Percentiles rank a stretch among this genome's conserved stretches.
These are phyloP conservation scores for Pterostichus madidus DNA, from an alignment of 2,888 invertebrate genomes.

Conservation along the genomic window DNA sequence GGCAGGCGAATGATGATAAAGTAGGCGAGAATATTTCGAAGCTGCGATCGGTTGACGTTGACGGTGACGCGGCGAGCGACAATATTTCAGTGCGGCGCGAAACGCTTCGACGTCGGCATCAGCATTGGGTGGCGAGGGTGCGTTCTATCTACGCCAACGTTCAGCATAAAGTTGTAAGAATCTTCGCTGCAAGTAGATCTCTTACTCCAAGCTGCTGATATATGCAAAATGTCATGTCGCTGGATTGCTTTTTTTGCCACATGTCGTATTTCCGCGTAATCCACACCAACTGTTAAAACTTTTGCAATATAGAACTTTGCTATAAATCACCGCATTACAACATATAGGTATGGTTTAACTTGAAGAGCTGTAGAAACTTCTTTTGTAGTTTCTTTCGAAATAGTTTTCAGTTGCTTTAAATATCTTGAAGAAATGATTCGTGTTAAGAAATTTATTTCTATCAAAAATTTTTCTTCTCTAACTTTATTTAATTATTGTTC, in stretches of 20 bases:
- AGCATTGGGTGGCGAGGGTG: neutral
- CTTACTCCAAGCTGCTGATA: conserved; percentile 52
- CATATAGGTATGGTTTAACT: conserved; percentile 56
- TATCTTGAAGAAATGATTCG: conserved; percentile 45
- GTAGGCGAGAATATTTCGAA: conserved; percentile 34
- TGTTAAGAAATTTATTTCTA: conserved; percentile 13
- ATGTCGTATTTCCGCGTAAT: conserved; percentile 58
- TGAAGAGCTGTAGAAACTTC: conserved; percentile 37
- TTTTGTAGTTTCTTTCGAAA: conserved; percentile 53
- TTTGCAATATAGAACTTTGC: conserved; percentile 60
- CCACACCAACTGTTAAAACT: conserved; percentile 63
- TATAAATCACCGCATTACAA: conserved; percentile 62
- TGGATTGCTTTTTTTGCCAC: conserved; percentile 53
- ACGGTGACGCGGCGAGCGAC: conserved; percentile 23
- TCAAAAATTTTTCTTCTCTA: neutral
- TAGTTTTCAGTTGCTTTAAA: conserved; percentile 46
- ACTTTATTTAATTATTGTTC: conserved; percentile 9
- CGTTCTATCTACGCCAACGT: neutral
- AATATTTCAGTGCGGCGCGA: conserved; percentile 14
- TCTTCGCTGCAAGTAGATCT: conserved; percentile 50
- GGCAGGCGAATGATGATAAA: conserved; percentile 43
- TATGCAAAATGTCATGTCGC: conserved; percentile 53
- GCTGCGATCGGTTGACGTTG: conserved; percentile 19
- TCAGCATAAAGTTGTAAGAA: conserved; percentile 51
- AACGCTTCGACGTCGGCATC: neutral